Evolutionary conservation across 1,140 invertebrate genomes (phyloP).

Genomic region (Yoshiicerus persimilis): DNA sequence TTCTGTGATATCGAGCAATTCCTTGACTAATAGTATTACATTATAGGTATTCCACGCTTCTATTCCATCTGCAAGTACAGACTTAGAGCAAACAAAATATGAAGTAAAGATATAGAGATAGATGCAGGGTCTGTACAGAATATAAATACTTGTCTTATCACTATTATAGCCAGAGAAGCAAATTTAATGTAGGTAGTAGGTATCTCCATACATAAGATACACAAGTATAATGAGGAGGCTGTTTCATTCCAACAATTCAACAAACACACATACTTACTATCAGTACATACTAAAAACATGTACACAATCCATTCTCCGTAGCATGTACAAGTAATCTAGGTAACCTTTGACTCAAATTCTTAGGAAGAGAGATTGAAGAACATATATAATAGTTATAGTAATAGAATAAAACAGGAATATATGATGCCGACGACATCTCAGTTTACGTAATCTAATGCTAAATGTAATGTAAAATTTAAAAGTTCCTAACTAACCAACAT

Average conservation of each 20-base stretch:
- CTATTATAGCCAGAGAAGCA: not conserved
- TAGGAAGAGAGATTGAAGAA: not conserved
- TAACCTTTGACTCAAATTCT: conserved; percentile 10
- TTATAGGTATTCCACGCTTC: not conserved
- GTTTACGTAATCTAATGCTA: not conserved
- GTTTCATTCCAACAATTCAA: not conserved
- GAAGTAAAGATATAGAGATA: not conserved
- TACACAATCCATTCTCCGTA: not conserved
- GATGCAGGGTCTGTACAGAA: too few relatives aligned
- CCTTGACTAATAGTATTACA: not conserved
- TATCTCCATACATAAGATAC: not conserved
- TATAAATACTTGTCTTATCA: not conserved
- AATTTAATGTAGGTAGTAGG: not conserved
- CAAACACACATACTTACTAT: not conserved
- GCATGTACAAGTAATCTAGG: not conserved
- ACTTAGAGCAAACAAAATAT: not conserved
- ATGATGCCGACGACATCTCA: not conserved
- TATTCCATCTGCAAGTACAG: not conserved
- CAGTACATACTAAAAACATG: not conserved
- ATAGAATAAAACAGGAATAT: not conserved
- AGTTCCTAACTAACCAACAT: not conserved
- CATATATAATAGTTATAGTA: not conserved
- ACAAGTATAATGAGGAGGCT: not conserved
- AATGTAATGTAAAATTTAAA: conserved; percentile 9
- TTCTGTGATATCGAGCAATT: not conserved